Evolutionary conservation across 2,888 invertebrate species (phyloP), one percentile per base, ranked within the genome.

Genomic region (Eupithecia inturbata): DNA sequence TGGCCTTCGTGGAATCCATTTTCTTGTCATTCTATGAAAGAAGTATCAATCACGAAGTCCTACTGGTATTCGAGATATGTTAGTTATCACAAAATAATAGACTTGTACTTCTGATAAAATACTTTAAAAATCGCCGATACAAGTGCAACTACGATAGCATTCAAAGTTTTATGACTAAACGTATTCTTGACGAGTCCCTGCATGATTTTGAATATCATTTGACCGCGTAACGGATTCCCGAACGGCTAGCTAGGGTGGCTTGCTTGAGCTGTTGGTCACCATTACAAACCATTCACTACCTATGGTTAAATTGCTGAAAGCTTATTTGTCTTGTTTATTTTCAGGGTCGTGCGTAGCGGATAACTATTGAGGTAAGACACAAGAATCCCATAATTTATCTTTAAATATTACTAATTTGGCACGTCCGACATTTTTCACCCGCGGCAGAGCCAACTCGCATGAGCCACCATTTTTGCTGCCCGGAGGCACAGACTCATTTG

Each of bases 351-450:
- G 22, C 28, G 41, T 57, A 26, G 57, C 53, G 36, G 12, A 31
- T 49, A 36, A 28, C 33, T 69, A 67, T 33, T 72, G 62, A 75
- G 74, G 74, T 75, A 67, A 75, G 74, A 57, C 9, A 31, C 3
- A 62, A 9, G n/a, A 62, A 57, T 5, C 0, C 22, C 57, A 57
- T 57, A 12, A 4, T 57, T 57, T 57, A 22, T 57, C 26, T 26
- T 26, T 26, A 57, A 53, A 57, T 57, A 57, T 57, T 12, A 57
- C 57, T 57, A 57, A 22, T 57, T 57, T 57, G 57, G 57, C 57
- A 57, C 22, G 22, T 57, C 12, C 57, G 14, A 14, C 57, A 5
- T 26, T 26, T 53, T 26, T 26, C 53, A 53, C 53, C 26, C 57
- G 26, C 57, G 26, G 31, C 62, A 12, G n/a, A 31, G 62, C 62